Percentiles rank a stretch among this genome's conserved stretches.
These are phyloP conservation scores for Eupithecia centaureata DNA, from an alignment of 2,888 invertebrate genomes.

Conservation along the genomic window DNA sequence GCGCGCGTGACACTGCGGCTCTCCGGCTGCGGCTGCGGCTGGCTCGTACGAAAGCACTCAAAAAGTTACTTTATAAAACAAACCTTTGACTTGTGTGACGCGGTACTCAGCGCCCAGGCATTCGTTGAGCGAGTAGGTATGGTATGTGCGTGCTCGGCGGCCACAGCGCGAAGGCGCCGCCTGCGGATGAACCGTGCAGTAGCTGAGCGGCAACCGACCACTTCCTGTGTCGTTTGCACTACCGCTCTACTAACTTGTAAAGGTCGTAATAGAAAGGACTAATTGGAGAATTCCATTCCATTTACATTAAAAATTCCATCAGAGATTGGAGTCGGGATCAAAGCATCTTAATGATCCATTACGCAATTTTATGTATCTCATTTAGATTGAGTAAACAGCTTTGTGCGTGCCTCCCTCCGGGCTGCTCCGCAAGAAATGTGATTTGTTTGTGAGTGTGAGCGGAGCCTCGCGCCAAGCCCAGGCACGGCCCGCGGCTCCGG, in stretches of 20 bases:
- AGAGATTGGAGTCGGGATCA: not conserved
- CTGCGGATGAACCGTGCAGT: not conserved
- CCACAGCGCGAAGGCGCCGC: not conserved
- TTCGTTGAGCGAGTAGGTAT: too few species aligned
- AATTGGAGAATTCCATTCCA: not conserved
- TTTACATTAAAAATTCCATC: not conserved
- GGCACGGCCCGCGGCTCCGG: too few species aligned
- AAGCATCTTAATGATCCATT: conserved; percentile 2
- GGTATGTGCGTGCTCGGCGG: too few species aligned
- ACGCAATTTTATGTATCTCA: not conserved
- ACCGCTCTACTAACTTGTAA: not conserved
- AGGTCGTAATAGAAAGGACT: not conserved
- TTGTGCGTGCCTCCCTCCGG: not conserved
- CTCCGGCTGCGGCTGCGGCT: too few species aligned
- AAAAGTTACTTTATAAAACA: too few species aligned
- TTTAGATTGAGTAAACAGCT: not conserved
- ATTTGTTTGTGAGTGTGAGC: too few species aligned
- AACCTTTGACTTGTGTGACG: too few species aligned
- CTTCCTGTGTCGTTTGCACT: not conserved
- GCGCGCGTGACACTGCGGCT: too few species aligned
- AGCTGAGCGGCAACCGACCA: not conserved
- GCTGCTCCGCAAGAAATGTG: not conserved
- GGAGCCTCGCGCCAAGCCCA: too few species aligned
- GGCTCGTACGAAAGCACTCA: too few species aligned
- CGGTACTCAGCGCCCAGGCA: too few species aligned